A percentile compares a stretch with the other conserved stretches of the same genome.
These are phyloP conservation scores for Scopus umbretta DNA, from an alignment of 2,113 vertebrate genomes.

Conservation along the genomic window DNA sequence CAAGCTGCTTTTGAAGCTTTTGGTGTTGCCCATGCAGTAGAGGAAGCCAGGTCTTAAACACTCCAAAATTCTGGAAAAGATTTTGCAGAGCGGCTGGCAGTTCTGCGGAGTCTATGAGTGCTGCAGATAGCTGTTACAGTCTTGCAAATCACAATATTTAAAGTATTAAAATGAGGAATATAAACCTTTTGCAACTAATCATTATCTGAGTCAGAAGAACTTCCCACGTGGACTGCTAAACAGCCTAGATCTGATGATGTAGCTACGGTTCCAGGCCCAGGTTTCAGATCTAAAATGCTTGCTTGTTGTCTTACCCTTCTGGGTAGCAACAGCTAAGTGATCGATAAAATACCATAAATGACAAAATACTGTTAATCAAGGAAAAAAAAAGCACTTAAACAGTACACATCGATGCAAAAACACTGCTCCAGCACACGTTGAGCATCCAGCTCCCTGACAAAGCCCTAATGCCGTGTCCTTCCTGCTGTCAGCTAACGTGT, in stretches of 20 bases:
- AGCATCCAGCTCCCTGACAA: not conserved
- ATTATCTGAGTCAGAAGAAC: too few species aligned
- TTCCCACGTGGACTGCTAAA: not conserved
- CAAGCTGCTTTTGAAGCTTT: not conserved
- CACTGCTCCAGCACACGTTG: rapidly evolving
- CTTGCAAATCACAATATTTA: not conserved
- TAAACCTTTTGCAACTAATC: not conserved
- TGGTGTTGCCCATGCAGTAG: rapidly evolving
- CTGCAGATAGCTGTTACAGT: not conserved
- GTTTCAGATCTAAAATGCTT: not conserved
- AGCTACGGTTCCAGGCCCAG: not conserved
- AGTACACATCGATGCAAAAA: not conserved
- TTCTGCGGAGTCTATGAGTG: rapidly evolving
- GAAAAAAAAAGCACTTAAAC: not conserved
- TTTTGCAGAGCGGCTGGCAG: not conserved
- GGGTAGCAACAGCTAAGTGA: not conserved
- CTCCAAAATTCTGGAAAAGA: not conserved
- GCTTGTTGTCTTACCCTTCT: not conserved
- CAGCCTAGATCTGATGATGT: not conserved
- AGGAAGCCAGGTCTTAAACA: not conserved
- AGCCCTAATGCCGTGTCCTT: rapidly evolving
- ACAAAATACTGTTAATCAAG: not conserved
- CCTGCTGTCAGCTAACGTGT: rapidly evolving
- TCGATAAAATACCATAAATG: not conserved
- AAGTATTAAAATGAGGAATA: not conserved